Evolutionary conservation across 2,888 invertebrate species (phyloP).

Genomic region (Melinaea marsaeus): DNA sequence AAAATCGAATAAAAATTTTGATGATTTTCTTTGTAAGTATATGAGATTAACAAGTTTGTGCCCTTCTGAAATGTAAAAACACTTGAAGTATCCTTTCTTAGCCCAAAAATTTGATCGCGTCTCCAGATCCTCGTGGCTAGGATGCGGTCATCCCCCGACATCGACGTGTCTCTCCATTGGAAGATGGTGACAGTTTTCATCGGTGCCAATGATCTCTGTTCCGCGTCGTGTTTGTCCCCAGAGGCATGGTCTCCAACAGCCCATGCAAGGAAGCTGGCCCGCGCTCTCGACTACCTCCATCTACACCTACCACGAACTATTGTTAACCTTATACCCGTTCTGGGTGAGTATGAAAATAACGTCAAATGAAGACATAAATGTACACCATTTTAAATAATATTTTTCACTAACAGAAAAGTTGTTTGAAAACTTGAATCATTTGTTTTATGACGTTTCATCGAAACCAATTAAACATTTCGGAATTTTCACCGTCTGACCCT

Average conservation of each 20-base stretch:
- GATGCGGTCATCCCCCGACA: constrained; percentile 78
- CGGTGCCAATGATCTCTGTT: constrained; percentile 87
- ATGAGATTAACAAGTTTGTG: too few species aligned
- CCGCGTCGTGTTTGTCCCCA: constrained; percentile 81
- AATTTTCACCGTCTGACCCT: too few species aligned
- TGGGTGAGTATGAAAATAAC: constrained; percentile 71
- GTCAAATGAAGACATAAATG: too few species aligned
- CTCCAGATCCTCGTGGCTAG: constrained; percentile 80
- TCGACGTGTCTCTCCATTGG: constrained; percentile 82
- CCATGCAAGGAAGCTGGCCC: constrained; percentile 79
- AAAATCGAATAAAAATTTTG: too few species aligned
- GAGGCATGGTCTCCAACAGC: constrained; percentile 79
- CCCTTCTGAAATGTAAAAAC: too few species aligned
- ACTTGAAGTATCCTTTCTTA: too few species aligned
- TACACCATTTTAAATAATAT: too few species aligned
- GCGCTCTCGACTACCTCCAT: constrained; percentile 82
- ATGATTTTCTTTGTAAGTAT: too few species aligned
- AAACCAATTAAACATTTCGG: too few species aligned
- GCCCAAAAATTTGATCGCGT: background rate
- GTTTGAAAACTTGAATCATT: too few species aligned
- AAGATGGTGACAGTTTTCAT: constrained; percentile 87
- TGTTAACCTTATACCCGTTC: constrained; percentile 83
- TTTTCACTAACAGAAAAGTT: too few species aligned
- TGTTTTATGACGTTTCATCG: too few species aligned
- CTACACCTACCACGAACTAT: constrained; percentile 82